phyloP scores from a whole-genome alignment of 2,113 vertebrate genomes.

The Rhadina sibilatrix region DNA sequence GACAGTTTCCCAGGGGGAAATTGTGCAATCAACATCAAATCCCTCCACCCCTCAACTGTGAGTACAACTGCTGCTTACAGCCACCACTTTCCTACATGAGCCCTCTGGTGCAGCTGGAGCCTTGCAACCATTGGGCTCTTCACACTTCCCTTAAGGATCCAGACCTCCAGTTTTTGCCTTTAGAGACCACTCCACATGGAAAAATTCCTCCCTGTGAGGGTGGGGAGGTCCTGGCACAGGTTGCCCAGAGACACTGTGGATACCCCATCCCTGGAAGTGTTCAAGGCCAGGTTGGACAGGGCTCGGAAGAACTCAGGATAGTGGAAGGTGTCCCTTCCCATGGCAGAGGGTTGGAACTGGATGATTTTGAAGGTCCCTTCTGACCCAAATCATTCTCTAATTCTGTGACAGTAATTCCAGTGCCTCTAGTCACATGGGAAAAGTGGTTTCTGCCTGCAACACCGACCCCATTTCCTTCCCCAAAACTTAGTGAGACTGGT shows the following conservation, averaged over 20 bases:
- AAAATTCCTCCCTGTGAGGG: neutral
- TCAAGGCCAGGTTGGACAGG: neutral
- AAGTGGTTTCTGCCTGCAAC: neutral
- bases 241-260: rapidly evolving
- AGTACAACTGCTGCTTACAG: neutral
- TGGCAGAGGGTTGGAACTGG: neutral
- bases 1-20: rapidly evolving
- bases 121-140: rapidly evolving
- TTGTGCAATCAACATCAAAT: rapidly evolving
- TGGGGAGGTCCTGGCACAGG: neutral
- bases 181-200: neutral
- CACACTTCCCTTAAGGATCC: neutral
- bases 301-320: neutral
- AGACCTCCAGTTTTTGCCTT: neutral
- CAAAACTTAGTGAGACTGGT: neutral
- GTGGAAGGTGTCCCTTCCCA: neutral
- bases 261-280: neutral
- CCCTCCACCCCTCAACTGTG: neutral
- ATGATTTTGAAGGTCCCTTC: neutral
- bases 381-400: neutral
- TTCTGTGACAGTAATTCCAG: neutral
- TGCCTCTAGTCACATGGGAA: neutral
- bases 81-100: neutral
- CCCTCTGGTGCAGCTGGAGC: neutral
- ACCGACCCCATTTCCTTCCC: neutral